Conservation (phyloP, 2,888 invertebrate genomes). For the Carpatolechia fugitivella region DNA sequence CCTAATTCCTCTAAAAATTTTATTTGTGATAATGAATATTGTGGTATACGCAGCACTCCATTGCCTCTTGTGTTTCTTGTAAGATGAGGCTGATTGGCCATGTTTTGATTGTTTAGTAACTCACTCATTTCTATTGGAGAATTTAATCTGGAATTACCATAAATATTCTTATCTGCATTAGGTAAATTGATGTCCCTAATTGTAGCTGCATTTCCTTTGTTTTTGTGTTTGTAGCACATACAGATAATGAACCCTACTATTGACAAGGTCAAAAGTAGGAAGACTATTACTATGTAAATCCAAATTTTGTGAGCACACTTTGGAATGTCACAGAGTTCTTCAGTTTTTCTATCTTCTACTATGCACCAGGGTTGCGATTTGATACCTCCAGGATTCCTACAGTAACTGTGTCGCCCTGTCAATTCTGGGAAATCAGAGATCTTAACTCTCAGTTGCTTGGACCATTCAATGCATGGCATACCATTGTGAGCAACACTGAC, state of each 20-base stretch:
- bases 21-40: constrained; percentile 91
- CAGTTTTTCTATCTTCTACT: constrained; percentile 84
- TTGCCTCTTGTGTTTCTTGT: constrained; percentile 73
- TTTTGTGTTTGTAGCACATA: constrained; percentile 81
- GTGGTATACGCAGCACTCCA: constrained; percentile 84
- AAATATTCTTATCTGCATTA: constrained; percentile 88
- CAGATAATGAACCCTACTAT: constrained; percentile 72
- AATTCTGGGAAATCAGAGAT: constrained; percentile 91
- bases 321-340: constrained; percentile 91
- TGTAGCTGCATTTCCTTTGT: constrained; percentile 79
- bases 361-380: constrained; percentile 95
- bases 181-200: constrained; percentile 85
- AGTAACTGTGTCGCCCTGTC: constrained; percentile 91
- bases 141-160: constrained; percentile 87
- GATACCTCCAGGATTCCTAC: constrained; percentile 92
- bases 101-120: constrained; percentile 79
- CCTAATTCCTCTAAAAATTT: constrained; percentile 94
- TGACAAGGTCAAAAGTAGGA: constrained; percentile 76
- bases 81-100: constrained; percentile 67
- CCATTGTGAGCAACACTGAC: constrained; percentile 85
- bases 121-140: constrained; percentile 92
- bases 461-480: constrained; percentile 90
- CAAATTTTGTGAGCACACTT: constrained; percentile 93
- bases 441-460: constrained; percentile 86
- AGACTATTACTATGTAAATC: constrained; percentile 86